Conservation (phyloP, 2,113 vertebrate genomes). For the Syngnathus typhle region DNA sequence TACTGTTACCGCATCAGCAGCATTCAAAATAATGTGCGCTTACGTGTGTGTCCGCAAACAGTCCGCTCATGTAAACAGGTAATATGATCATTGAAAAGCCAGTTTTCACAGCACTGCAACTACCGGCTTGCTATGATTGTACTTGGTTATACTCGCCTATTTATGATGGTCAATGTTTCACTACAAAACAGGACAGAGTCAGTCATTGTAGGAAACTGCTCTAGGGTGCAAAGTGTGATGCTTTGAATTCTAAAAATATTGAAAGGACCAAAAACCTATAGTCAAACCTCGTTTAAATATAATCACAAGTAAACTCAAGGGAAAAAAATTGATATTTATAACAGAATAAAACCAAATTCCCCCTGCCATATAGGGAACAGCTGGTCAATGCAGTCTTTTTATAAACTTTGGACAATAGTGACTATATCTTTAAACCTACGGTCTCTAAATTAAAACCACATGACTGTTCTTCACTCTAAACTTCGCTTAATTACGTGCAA, state of each 20-base stretch:
- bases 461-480: neutral
- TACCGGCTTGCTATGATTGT: neutral
- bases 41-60: neutral
- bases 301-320: neutral
- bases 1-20: constrained; percentile 23
- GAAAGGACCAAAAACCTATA: constrained; percentile 1
- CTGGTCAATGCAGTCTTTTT: neutral
- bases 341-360: neutral
- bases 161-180: neutral
- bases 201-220: neutral
- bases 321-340: neutral
- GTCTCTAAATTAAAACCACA: neutral
- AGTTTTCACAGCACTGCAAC: neutral
- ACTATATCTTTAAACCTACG: neutral
- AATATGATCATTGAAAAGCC: neutral
- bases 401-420: neutral
- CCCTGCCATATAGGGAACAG: neutral
- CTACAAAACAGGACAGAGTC: neutral
- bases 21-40: neutral
- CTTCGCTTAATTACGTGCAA: neutral
- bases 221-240: neutral
- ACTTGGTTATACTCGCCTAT: neutral
- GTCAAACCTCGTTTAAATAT: neutral
- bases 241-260: neutral
- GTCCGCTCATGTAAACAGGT: constrained; percentile 5